Evolutionary conservation across 2,113 vertebrate species (phyloP), one percentile per base, ranked within the genome.

Genomic region (Xenotilapia leptura): DNA sequence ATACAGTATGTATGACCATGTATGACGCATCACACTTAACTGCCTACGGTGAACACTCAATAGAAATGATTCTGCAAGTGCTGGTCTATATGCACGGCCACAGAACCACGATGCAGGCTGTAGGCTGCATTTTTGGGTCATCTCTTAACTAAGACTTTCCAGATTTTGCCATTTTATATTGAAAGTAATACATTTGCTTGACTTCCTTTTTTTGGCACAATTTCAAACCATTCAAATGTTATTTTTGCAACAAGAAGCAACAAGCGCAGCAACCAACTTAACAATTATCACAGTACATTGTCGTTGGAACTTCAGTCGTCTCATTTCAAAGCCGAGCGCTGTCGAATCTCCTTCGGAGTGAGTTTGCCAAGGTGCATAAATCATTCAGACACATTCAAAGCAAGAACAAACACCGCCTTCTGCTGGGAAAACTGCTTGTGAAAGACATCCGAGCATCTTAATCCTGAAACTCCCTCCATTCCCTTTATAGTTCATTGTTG

Each of bases 251-350:
- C 2, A 49, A 31, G 3, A 51, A 33, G 73, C 73, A 77, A 51
- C 26, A n/a, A n/a, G 45, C 17, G 7, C 17, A 51, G 17, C 73
- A 33, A 4, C 0, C 0, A 33, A 9, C 17, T 33, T 51, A 33
- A 51, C 45, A 51, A 77, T 51, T 51, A 77, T 77, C 45, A 2
- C 23, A n/a, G 26, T 1, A n/a, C 10, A 8, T 17, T 31, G 73
- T 51, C 12, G 26, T 13, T 51, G 73, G 6, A 77, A 77, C 73
- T 51, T 77, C 23, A 51, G 45, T 31, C 26, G 10, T 51, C 11
- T 77, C 26, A 31, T 77, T 31, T 77, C 45, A 51, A 51, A 77
- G 73, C 31, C 5, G 6, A 81, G 40, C 23, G 13, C 47, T 14
- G 9, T 55, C 11, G 5, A 17, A 79, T 12, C 54, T 62, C 11